Base-by-base conservation (phyloP, 2,113 vertebrate species). In the Neopipo cinnamomea region DNA sequence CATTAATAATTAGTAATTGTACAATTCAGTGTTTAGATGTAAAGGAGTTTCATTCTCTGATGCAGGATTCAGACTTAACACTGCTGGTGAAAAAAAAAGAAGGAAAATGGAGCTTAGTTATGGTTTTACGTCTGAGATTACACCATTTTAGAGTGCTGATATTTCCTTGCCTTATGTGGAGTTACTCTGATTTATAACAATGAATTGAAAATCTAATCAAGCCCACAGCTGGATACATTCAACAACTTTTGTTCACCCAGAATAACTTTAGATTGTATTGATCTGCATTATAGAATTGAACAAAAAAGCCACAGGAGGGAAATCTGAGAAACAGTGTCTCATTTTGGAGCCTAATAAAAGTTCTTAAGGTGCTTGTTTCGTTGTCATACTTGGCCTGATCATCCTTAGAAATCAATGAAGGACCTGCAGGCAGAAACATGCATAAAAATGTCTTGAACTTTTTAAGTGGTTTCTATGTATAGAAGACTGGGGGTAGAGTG, bases 161-260 rank as follows among this genome's bases (percentile, higher is more conserved):
- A 79, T 89, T 79, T 59, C 19, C 28, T 76, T 82, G 35, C 42
- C 25, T 85, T 95, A 41, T 35, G 16, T 59, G 52, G 22, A 82
- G 42, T 80, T 76, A 68, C 66, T 91, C 79, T 92, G 73, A 96
- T 94, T 95, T 95, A 78, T 66, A 68, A 50, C 39, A 44, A 47
- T 67, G 59, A 94, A 91, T 70, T 94, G 79, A 95, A 88, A 91
- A 95, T 95, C 82, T 95, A 95, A 95, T 96, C 88, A 95, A 85
- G 65, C 20, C 63, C 93, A 85, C 77, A 94, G 76, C 70, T 92
- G 89, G 66, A 93, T 87, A 41, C 37, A 88, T 90, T 93, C 73
- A 90, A 78, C 30, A 88, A 39, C 61, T 90, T 91, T 91, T 89
- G 37, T 62, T 96, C 75, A 68, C 30, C 39, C 66, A 55, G 73